phyloP scores from a whole-genome alignment of 2,888 invertebrate genomes.

The Hydrotaea cyrtoneurina region DNA sequence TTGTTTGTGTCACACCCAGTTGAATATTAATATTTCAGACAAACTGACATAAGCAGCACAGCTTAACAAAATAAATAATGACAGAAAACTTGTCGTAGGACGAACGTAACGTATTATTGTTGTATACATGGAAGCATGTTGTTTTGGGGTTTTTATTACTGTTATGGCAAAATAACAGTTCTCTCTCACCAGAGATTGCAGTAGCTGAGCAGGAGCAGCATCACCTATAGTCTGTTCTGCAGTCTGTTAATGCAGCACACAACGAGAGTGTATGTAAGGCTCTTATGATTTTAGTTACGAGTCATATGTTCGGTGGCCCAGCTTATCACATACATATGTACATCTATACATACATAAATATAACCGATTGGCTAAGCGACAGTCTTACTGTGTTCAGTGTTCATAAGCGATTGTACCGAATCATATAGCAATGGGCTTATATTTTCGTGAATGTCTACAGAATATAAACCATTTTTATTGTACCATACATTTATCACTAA shows the following conservation, averaged over 20 bases:
- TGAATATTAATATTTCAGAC: conserved; percentile 73
- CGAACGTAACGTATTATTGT: conserved; percentile 64
- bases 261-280: not conserved
- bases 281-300: conserved; percentile 15
- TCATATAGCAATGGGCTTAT: too few relatives aligned
- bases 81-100: conserved; percentile 14
- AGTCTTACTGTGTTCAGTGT: not conserved
- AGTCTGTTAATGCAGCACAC: conserved; percentile 38
- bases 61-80: conserved; percentile 16
- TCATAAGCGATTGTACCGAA: not conserved
- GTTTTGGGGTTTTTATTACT: not conserved
- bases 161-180: not conserved
- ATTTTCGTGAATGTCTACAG: not conserved
- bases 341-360: too few relatives aligned
- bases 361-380: conserved; percentile 28
- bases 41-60: conserved; percentile 70
- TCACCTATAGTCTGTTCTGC: too few relatives aligned
- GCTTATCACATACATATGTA: not conserved
- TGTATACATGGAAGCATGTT: not conserved
- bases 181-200: conserved; percentile 1
- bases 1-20: conserved; percentile 74
- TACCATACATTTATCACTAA: not conserved
- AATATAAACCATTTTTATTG: not conserved
- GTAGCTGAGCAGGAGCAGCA: too few relatives aligned
- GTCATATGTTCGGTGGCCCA: conserved; percentile 26